Percentiles rank a stretch among this genome's conserved stretches.
phyloP scores from a whole-genome alignment of 2,113 vertebrate species.

The Labeo rohita region DNA sequence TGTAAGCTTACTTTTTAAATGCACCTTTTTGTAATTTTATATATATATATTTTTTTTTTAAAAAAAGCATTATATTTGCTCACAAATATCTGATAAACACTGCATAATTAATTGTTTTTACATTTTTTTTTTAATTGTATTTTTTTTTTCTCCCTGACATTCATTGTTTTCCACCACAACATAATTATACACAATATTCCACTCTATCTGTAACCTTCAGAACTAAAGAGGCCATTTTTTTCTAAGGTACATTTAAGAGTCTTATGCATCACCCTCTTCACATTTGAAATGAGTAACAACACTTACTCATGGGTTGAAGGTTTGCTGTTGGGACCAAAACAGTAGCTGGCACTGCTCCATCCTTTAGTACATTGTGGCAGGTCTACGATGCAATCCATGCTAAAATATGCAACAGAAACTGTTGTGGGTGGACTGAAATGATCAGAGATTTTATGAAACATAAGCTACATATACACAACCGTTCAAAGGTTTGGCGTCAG shows the following conservation, averaged over 20 bases:
- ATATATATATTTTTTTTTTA: no score
- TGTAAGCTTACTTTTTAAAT: neutral
- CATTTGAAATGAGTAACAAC: slow-evolving; percentile 17
- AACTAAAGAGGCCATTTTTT: neutral
- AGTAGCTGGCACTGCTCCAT: slow-evolving; percentile 15
- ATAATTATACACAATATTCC: neutral
- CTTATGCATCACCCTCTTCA: slow-evolving; percentile 1
- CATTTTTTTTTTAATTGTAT: no score
- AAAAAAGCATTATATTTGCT: neutral
- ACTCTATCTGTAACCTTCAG: neutral
- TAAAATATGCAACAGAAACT: neutral
- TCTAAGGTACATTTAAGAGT: neutral
- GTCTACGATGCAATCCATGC: neutral
- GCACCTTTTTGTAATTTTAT: neutral
- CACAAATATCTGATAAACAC: neutral
- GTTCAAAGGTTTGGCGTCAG: neutral
- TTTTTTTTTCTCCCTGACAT: neutral
- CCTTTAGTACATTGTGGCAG: neutral
- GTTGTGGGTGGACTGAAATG: neutral
- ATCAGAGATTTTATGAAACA: neutral
- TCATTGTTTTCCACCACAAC: neutral
- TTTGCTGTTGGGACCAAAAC: neutral
- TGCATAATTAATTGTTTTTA: neutral
- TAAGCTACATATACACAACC: neutral
- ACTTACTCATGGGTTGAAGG: slow-evolving; percentile 5